Base-by-base conservation (phyloP, 1,140 invertebrate genomes). In the Heliconius hewitsoni region DNA sequence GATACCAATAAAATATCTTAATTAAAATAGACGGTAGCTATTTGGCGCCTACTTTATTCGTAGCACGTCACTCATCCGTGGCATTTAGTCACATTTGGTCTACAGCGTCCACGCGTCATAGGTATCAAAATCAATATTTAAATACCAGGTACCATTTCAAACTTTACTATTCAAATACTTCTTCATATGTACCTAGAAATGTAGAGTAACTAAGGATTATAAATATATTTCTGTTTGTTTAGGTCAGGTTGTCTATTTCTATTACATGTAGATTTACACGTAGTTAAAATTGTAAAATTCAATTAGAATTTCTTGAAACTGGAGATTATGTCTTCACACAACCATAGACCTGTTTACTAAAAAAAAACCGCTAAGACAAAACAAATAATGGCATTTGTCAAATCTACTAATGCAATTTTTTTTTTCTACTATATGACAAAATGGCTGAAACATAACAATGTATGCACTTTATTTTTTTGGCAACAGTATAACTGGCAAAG, bases 1-100 rank as follows among this genome's bases (percentile, higher is more conserved):
- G 76, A 74, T 78, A 73, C 82, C 79, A 83, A 83, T 84, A 87
- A 87, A 85, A 83, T 84, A 86, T 84, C 78, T 84, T 82, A 86
- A 84, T 89, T 89, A 82, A 86, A 85, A 88, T 84, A 85, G 80
- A 84, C 80, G 76, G 52, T 79, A 79, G 76, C 82, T 80, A 85
- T 84, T 89, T 87, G 84, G 86, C 85, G 83, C 83, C 79, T 72
- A 73, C 82, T 81, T 83, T 81, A 82, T 84, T 81, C 79, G 81
- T 81, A 81, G 72, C 79, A 78, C 75, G 79, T 82, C 79, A 75
- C 73, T 79, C 73, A 82, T 70, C 37, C 60, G 39, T 71, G 46
- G 74, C 81, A 82, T 76, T 82, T 80, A 23, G 60, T 79, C 57
- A n/a, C 77, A 77, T 82, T 82, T 79, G 75, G 73, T 78, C 42